A percentile compares a stretch with the other conserved stretches of the same genome.
These are phyloP conservation scores for Austrolebias charrua DNA, from an alignment of 2,797 vertebrate genomes.

Conservation along the genomic window DNA sequence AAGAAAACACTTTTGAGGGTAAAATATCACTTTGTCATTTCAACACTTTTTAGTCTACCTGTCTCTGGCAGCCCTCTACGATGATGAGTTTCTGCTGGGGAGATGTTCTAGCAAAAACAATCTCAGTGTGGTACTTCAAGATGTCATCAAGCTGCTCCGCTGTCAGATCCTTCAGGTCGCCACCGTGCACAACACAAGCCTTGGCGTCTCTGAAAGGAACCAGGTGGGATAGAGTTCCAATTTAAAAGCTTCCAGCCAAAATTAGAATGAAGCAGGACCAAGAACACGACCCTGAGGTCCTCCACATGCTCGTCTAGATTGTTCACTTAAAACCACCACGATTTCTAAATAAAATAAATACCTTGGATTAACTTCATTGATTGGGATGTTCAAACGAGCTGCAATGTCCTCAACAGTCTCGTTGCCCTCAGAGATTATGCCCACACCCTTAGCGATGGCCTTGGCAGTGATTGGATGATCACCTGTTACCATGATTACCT, in stretches of 20 bases:
- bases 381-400: constrained; percentile 92
- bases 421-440: constrained; percentile 96
- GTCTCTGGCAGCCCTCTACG: constrained; percentile 95
- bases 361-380: constrained; percentile 95
- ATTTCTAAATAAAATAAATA: constrained; percentile 49
- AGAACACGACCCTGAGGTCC: constrained; percentile 10
- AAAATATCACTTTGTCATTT: constrained; percentile 1
- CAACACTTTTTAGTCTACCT: constrained; percentile 72
- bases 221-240: not conserved
- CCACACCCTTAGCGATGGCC: constrained; percentile 95
- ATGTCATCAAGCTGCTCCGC: constrained; percentile 90
- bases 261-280: constrained; percentile 1
- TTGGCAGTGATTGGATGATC: constrained; percentile 99
- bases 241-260: not conserved
- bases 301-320: not conserved
- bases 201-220: constrained; percentile 87
- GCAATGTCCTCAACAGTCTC: constrained; percentile 96
- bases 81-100: constrained; percentile 97
- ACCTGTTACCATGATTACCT: constrained; percentile 99
- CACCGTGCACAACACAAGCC: constrained; percentile 93
- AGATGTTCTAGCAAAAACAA: constrained; percentile 95
- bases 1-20: not conserved
- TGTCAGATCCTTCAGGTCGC: constrained; percentile 91
- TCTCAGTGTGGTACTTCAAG: constrained; percentile 90
- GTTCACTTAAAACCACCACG: not conserved